These are phyloP conservation scores for Phthorimaea operculella DNA, from an alignment of 1,140 invertebrate species.

Conservation along the genomic window DNA sequence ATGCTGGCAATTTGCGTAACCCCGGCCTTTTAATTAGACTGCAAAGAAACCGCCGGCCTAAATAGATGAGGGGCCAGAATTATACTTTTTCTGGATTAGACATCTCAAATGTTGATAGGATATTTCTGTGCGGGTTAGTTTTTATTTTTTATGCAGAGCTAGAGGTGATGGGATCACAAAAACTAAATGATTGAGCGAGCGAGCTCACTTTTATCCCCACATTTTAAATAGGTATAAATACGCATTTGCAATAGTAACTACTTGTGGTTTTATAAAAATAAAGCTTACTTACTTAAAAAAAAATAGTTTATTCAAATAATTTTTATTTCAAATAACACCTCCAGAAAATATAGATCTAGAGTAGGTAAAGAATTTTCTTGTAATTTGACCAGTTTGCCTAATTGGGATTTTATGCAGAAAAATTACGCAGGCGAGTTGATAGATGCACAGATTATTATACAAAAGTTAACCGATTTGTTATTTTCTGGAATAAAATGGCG, in stretches of 20 bases:
- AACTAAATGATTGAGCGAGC: too few species aligned
- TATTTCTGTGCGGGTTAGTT: too few species aligned
- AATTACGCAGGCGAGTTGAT: slow-evolving; percentile 23
- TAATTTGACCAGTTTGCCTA: slow-evolving; percentile 21
- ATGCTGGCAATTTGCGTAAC: slow-evolving; percentile 39
- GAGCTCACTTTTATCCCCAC: too few species aligned
- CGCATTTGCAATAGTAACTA: too few species aligned
- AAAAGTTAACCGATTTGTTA: slow-evolving; percentile 8
- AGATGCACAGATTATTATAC: slow-evolving; percentile 16
- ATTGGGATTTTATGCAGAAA: slow-evolving; percentile 31
- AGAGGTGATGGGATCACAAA: too few species aligned
- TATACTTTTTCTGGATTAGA: background rate
- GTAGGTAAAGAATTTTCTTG: slow-evolving; percentile 14
- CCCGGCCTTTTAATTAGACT: slow-evolving; percentile 36
- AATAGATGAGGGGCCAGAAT: background rate
- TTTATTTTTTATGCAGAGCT: too few species aligned
- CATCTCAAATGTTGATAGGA: background rate
- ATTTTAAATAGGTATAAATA: too few species aligned
- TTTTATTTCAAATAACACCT: too few species aligned
- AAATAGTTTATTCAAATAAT: too few species aligned
- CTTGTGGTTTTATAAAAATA: too few species aligned
- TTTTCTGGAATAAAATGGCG: background rate
- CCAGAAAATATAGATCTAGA: too few species aligned
- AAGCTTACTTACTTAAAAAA: too few species aligned
- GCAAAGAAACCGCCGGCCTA: slow-evolving; percentile 28